Conservation (phyloP, 2,888 invertebrate species). For the Andrena praecox region DNA sequence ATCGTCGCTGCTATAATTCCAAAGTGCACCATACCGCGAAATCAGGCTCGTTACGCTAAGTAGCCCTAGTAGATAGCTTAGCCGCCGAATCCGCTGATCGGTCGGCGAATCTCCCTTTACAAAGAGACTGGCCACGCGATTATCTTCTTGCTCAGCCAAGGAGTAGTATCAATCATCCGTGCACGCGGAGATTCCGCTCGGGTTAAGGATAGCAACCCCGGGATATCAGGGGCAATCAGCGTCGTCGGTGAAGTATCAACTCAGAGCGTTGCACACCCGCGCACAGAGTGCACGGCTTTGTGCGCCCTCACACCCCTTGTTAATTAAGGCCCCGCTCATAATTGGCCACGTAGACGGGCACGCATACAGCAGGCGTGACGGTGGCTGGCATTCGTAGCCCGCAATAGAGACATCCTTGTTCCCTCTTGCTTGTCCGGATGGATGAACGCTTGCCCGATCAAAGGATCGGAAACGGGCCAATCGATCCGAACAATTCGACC, state of each 20-base stretch:
- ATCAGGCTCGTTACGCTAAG: slow-evolving; percentile 7
- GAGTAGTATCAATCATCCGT: slow-evolving; percentile 51
- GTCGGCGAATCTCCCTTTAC: not conserved
- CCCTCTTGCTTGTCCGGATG: slow-evolving; percentile 24
- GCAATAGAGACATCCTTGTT: slow-evolving; percentile 23
- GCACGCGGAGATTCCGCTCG: slow-evolving; percentile 16
- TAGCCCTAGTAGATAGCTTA: not conserved
- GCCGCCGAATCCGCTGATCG: not conserved
- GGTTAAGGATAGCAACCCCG: not conserved
- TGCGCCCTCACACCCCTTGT: slow-evolving; percentile 39
- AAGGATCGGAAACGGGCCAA: slow-evolving; percentile 48
- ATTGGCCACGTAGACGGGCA: slow-evolving; percentile 59
- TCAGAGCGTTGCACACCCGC: slow-evolving; percentile 29
- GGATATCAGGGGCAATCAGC: slow-evolving; percentile 47
- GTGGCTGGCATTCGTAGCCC: slow-evolving; percentile 38
- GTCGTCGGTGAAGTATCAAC: slow-evolving; percentile 50
- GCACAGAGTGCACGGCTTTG: slow-evolving; percentile 55
- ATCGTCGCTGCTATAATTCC: not conserved
- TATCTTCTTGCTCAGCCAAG: slow-evolving; percentile 12
- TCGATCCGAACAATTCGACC: slow-evolving; percentile 9
- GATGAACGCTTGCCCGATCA: slow-evolving; percentile 65
- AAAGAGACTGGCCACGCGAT: slow-evolving; percentile 28
- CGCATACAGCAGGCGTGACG: slow-evolving; percentile 23
- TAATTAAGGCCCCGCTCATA: slow-evolving; percentile 68
- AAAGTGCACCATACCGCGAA: not conserved